Evolutionary conservation across 2,113 vertebrate genomes (phyloP).

Genomic region (Fregata magnificens): DNA sequence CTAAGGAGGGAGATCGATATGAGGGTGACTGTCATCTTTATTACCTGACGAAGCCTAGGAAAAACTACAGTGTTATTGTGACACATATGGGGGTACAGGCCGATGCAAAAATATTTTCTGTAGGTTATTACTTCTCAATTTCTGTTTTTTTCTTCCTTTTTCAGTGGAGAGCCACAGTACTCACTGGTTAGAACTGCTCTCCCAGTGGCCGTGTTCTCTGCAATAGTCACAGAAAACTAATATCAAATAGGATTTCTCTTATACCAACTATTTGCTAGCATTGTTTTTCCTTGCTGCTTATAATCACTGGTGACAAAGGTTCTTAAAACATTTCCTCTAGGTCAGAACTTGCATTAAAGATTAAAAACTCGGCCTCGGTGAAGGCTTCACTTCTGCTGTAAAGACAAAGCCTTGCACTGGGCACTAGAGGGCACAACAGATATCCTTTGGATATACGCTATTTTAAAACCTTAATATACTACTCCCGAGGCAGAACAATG

Average conservation of each 20-base stretch:
- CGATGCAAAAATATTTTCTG: not conserved
- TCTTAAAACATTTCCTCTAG: not conserved
- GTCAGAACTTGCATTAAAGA: not conserved
- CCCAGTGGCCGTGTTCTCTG: not conserved
- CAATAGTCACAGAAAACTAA: not conserved
- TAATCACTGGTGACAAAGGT: not conserved
- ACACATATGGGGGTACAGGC: accelerated
- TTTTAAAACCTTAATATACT: not conserved
- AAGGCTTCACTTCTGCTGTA: not conserved
- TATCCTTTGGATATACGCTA: accelerated
- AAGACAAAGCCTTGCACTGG: not conserved
- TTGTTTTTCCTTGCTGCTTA: not conserved
- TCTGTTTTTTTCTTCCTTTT: not conserved
- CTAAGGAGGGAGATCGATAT: not conserved
- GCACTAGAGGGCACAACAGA: not conserved
- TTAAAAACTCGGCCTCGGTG: accelerated
- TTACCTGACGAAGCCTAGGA: not conserved
- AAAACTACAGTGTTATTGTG: not conserved
- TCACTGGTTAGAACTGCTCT: not conserved
- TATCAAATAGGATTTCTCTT: not conserved
- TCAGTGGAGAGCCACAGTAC: not conserved
- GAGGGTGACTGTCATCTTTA: not conserved
- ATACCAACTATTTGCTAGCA: not conserved
- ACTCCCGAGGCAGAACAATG: not conserved
- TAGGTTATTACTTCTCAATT: not conserved